Base-by-base conservation (phyloP, 2,888 invertebrate species). In the Cremastinae sp. region DNA sequence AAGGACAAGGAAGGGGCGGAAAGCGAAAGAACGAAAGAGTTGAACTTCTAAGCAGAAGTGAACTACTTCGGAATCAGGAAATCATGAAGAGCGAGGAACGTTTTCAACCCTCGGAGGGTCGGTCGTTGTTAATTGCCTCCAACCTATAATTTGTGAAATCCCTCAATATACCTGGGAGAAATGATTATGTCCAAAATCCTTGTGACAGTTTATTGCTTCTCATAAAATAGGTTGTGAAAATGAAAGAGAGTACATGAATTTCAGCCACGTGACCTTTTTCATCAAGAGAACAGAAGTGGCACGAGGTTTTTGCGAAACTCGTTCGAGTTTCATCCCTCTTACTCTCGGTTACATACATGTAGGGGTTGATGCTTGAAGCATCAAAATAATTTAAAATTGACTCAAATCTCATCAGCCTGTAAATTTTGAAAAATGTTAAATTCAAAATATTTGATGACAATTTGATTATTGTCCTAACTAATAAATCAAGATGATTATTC, bases 201-300 rank as follows among this genome's bases (percentile, higher is more conserved):
- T 12, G 41, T 41, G 2, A 41, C 1, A 41, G 28, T 28, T 28
- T 28, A 28, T 28, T 3, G 5, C 28, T 2, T 28, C 28, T 28
- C 2, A 5, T 41, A 28, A 54, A 16, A 20, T 14, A 36, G 16
- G n/a, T 28, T 34, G n/a, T 59, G 47, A 54, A 28, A 56, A 70
- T 47, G 71, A 79, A 78, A 22, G 78, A 43, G 64, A 59, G 59
- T 64, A 76, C 69, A 78, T 81, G 83, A 84, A 83, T 82, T 83
- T 81, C 84, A 81, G 68, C 74, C 54, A 64, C 80, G 78, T 84
- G 84, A 86, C 86, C 86, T 84, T 85, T 86, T 81, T 78, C 77
- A 84, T 74, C 81, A 81, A 84, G 84, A 80, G 78, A 83, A 58
- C 83, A 76, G 78, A 45, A 7, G 61, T 10, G 80, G 74, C 45